Base-by-base conservation (phyloP, 30 jellyfish, hydroid and myxozoan genomes). In the Chrysaora quinquecirrha region DNA sequence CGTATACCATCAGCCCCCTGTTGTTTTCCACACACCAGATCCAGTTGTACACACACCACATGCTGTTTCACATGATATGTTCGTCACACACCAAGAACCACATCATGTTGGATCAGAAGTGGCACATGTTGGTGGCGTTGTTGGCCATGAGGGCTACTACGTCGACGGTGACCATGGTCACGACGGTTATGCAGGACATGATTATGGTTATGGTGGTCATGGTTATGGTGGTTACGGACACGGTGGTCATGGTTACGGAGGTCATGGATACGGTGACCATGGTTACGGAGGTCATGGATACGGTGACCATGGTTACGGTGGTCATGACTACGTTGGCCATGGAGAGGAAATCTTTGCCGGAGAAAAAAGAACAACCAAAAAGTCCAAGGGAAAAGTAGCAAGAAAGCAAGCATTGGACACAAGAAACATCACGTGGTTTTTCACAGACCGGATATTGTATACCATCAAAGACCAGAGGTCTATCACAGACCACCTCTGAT, bases 1-100 rank as follows among this genome's bases (percentile, higher is more conserved):
- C 54, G 84, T 90, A 21, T 90, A 84, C 27, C 97, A 85, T 74
- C 97, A 90, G 46, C 95, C 97, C n/a, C 96, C 97, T 20, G 96
- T 90, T 30, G 94, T 90, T 1, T 90, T 90, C 90, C 81, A 90
- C 73, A 84, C 97, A 19, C 97, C 97, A 9, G 95, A 82, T 25
- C 97, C 97, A 9, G 83, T 80, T 18, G 90, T 78, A 16, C 93
- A 87, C 49, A 94, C 74, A 48, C 96, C 97, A 33, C 94, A 71
- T 30, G 87, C 83, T 28, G 90, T 93, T 29, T 86, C 97, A 19
- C 96, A 93, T 50, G 96, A 87, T 64, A 75, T 69, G 88, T 93
- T 87, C 75, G 96, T 85, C 18, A 66, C 96, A n/a, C 98, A 87
- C 46, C 83, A 60, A 29, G 90, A 63, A 21, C 98, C 96, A 54